phyloP scores from a whole-genome alignment of 2,113 vertebrate species.

The Saimiri boliviensis region DNA sequence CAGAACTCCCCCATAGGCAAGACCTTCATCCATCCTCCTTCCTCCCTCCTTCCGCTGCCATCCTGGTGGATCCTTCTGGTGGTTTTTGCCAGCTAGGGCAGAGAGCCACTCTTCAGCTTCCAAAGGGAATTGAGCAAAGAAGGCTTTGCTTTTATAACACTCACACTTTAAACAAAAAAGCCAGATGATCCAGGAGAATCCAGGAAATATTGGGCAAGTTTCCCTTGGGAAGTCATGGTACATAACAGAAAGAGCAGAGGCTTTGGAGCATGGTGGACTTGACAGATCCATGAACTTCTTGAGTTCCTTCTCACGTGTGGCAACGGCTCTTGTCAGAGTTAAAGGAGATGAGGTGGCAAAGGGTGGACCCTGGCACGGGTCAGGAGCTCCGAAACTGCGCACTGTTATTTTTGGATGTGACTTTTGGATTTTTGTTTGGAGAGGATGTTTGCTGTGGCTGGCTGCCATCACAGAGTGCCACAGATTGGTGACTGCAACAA shows the following conservation, averaged over 20 bases:
- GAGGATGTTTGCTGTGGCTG: not conserved
- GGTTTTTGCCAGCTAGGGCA: not conserved
- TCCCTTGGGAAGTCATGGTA: not conserved
- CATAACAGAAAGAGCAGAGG: not conserved
- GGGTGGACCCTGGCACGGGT: not conserved
- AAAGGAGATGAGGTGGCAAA: not conserved
- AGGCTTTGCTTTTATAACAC: not conserved
- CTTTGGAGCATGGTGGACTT: not conserved
- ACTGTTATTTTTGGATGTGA: not conserved
- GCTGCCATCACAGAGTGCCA: not conserved
- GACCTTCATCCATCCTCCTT: accelerated
- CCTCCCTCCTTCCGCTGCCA: accelerated
- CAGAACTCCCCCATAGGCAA: not conserved
- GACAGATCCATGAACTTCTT: not conserved
- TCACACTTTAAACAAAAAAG: not conserved
- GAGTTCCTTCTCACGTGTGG: not conserved
- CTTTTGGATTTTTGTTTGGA: not conserved
- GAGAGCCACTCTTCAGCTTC: not conserved
- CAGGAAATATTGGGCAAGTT: not conserved
- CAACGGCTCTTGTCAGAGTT: not conserved
- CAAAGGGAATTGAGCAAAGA: not conserved
- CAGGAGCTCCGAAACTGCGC: not conserved
- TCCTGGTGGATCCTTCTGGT: not conserved
- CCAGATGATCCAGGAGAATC: not conserved
- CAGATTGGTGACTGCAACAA: not conserved